Evolutionary conservation across 1,140 invertebrate species (phyloP).

Genomic region (Rhopalosiphum padi): DNA sequence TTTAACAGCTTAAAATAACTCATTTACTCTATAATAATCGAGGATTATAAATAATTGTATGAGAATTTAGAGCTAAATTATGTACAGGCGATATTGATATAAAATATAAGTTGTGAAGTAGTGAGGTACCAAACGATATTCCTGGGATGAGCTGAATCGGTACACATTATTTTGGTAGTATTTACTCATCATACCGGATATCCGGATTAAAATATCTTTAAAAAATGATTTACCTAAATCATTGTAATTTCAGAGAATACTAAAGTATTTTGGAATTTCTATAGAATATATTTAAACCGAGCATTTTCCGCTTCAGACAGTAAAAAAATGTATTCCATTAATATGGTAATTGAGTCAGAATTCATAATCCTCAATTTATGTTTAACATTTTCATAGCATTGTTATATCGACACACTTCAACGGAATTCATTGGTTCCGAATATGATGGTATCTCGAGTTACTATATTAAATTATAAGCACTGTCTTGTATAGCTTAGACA

Average conservation of each 20-base stretch:
- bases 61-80: neutral
- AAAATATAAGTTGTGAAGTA: neutral
- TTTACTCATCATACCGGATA: neutral
- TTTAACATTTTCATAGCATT: slow-evolving; percentile 1
- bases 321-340: neutral
- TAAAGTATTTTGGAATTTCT: neutral
- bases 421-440: neutral
- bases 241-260: neutral
- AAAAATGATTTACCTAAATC: neutral
- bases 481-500: neutral
- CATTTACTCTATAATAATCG: neutral
- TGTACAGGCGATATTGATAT: neutral
- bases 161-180: neutral
- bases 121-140: neutral
- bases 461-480: neutral
- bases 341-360: slow-evolving; percentile 9
- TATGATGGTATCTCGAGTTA: neutral
- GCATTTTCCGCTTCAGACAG: neutral
- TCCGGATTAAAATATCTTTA: neutral
- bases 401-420: neutral
- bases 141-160: neutral
- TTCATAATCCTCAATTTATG: slow-evolving; percentile 9
- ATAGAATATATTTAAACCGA: neutral
- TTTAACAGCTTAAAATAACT: neutral
- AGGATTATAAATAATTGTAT: neutral